phyloP scores from a whole-genome alignment of 2,797 vertebrate genomes.

The Zalophus californianus region DNA sequence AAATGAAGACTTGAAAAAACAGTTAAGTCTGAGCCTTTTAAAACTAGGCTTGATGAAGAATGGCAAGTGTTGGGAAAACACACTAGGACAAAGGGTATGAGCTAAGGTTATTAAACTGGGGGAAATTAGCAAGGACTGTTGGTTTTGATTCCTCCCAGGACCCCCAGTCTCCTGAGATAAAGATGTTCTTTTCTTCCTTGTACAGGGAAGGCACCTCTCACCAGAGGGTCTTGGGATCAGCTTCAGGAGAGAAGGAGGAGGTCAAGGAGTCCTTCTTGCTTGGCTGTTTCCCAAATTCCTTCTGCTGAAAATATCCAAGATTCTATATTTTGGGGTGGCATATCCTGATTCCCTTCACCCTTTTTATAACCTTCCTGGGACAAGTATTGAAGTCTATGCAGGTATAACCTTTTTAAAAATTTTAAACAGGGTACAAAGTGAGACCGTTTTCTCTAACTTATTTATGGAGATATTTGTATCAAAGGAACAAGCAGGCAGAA shows the following conservation, averaged over 20 bases:
- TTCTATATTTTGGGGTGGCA: background rate
- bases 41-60: background rate
- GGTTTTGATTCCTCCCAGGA: background rate
- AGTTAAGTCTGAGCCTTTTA: background rate
- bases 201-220: background rate
- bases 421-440: background rate
- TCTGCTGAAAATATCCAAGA: conserved; percentile 2
- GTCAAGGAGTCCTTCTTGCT: background rate
- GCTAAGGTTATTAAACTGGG: no score
- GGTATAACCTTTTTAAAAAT: background rate
- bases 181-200: background rate
- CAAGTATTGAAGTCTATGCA: background rate
- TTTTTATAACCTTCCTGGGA: background rate
- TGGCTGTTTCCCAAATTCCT: background rate
- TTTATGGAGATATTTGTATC: background rate
- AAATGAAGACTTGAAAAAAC: background rate
- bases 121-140: background rate
- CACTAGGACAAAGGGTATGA: background rate
- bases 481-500: conserved; percentile 14
- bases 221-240: background rate
- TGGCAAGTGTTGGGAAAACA: background rate
- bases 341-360: background rate
- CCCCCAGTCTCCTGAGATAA: background rate
- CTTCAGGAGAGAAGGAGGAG: background rate
- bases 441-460: background rate